Percentiles rank a stretch among this genome's conserved stretches.
These are phyloP conservation scores for Conistra vaccinii DNA, from an alignment of 2,888 invertebrate genomes.

Conservation along the genomic window DNA sequence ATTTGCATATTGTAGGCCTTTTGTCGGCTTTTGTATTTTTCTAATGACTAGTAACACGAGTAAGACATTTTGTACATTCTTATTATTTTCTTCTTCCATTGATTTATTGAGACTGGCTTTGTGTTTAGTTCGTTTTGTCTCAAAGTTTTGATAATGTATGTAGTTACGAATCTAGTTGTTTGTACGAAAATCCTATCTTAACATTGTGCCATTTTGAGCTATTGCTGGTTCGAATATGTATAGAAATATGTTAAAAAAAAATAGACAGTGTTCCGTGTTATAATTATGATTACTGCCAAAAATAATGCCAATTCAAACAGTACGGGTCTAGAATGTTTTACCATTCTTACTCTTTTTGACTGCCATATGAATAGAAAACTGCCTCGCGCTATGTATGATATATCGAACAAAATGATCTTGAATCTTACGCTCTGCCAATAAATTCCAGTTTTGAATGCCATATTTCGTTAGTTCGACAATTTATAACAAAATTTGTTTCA, in stretches of 20 bases:
- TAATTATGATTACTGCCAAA: too few relatives aligned
- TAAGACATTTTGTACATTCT: constrained; percentile 52
- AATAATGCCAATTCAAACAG: too few relatives aligned
- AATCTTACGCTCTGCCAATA: too few relatives aligned
- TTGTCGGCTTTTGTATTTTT: constrained; percentile 72
- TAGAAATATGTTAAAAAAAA: too few relatives aligned
- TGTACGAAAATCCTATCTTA: constrained; percentile 38
- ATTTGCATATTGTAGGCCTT: constrained; percentile 59
- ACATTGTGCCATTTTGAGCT: background rate
- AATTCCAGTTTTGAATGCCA: background rate
- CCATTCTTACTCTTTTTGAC: too few relatives aligned
- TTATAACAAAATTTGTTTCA: too few relatives aligned
- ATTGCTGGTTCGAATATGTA: too few relatives aligned
- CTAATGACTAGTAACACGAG: constrained; percentile 46
- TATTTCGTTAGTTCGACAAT: background rate
- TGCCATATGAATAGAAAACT: too few relatives aligned
- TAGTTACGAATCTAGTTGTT: constrained; percentile 43
- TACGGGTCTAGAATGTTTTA: too few relatives aligned
- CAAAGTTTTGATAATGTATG: constrained; percentile 38
- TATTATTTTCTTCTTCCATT: constrained; percentile 45
- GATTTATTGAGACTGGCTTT: constrained; percentile 41
- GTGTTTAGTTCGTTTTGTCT: constrained; percentile 50
- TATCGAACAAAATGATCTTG: too few relatives aligned
- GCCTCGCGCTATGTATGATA: too few relatives aligned
- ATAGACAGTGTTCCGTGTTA: too few relatives aligned